A percentile compares a stretch with the other conserved stretches of the same genome.
phyloP scores from a whole-genome alignment of 2,113 vertebrate genomes.

The Himantopus leucocephalus region DNA sequence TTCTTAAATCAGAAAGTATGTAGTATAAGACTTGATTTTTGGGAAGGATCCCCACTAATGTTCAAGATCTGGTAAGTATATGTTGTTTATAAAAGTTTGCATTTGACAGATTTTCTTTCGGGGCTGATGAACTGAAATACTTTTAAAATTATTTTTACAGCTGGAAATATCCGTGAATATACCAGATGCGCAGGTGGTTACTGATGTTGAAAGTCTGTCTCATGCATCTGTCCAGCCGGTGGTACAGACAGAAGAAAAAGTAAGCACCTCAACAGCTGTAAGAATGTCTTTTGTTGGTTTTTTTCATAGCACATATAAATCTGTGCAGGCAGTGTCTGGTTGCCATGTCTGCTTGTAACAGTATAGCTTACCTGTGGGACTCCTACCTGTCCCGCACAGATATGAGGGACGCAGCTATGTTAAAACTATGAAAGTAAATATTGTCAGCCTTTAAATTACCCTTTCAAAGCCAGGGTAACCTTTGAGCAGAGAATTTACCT shows the following conservation, averaged over 20 bases:
- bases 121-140: background rate
- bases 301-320: background rate
- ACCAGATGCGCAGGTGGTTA: constrained; percentile 74
- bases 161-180: constrained; percentile 85
- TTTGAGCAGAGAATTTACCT: background rate
- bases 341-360: background rate
- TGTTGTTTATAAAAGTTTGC: background rate
- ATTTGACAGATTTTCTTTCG: background rate
- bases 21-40: background rate
- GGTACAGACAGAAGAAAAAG: constrained; percentile 67
- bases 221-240: constrained; percentile 45
- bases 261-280: constrained; percentile 75
- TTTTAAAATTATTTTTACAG: constrained; percentile 73
- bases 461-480: background rate
- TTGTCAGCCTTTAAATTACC: background rate
- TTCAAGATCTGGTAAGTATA: background rate
- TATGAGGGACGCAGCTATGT: background rate
- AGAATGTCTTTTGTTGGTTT: constrained; percentile 54
- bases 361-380: background rate
- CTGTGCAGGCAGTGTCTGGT: background rate
- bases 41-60: background rate
- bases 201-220: constrained; percentile 67
- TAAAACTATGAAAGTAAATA: background rate
- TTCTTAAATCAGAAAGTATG: background rate
- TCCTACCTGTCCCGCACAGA: background rate